Evolutionary conservation across 2,113 vertebrate genomes (phyloP), one percentile per base, ranked within the genome.

Genomic region (Callipepla californica): DNA sequence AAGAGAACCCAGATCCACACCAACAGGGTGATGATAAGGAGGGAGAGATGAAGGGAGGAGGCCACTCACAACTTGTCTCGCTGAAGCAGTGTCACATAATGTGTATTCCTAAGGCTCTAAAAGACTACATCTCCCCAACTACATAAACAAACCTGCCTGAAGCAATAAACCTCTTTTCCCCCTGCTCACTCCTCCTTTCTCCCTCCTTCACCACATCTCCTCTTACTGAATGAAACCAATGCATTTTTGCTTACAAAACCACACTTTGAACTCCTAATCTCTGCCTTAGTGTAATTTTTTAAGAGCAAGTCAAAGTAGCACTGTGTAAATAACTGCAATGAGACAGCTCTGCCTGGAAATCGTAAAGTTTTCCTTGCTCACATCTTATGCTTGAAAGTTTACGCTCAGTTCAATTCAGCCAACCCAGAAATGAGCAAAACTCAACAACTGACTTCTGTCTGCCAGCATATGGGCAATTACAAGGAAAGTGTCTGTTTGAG

Each of bases 291-390:
- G 26, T 44, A 82, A 93, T 62, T 80, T 89, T 85, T 92, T 62
- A 89, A 48, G 68, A 83, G 81, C 57, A 90, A 88, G 40, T 96
- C 93, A 93, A 87, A 93, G 93, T 84, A 75, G 83, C 87, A 30
- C 87, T 80, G 87, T 94, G 90, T 96, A 90, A 96, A 94, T 93
- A 94, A 94, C 77, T 92, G 77, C 69, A 90, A 30, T 65, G 75
- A 90, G 87, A 92, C 91, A 93, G 85, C 83, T 93, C 85, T 92
- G 89, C 88, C 82, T 95, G 77, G 86, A 85, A 96, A 94, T 59
- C 86, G 74, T 38, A 74, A 95, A 92, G 34, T 90, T 92, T 79
- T 88, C 80, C 70, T 91, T 58, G 67, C 79, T 95, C n/a, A 15
- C 66, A 55, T 88, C 53, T 93, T 79, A 94, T 80, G 82, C 73